phyloP scores from a whole-genome alignment of 2,797 vertebrate genomes.

The Phrynocephalus forsythii region DNA sequence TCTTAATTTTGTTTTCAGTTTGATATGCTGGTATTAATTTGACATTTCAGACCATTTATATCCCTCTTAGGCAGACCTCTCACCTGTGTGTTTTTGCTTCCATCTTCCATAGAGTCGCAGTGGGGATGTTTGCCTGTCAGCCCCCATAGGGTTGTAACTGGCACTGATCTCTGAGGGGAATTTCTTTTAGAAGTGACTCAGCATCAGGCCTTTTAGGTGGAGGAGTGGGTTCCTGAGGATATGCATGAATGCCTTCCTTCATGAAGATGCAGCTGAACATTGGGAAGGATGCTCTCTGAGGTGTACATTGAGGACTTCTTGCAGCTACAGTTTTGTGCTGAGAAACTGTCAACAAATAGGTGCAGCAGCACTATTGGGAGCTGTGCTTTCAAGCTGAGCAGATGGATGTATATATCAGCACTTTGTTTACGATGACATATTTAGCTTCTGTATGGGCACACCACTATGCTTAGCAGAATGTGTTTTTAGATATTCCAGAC shows the following conservation, averaged over 20 bases:
- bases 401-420: not conserved
- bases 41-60: conserved; percentile 69
- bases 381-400: conserved; percentile 42
- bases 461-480: not conserved
- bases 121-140: conserved; percentile 25
- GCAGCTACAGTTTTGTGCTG: conserved; percentile 14
- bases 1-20: conserved; percentile 62
- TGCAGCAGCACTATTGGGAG: conserved; percentile 37
- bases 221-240: conserved; percentile 27
- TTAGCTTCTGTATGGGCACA: not conserved
- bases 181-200: conserved; percentile 12
- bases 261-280: conserved; percentile 3
- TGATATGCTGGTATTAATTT: conserved; percentile 67
- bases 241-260: not conserved
- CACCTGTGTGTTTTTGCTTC: conserved; percentile 56
- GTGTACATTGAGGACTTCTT: conserved; percentile 21
- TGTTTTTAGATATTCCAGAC: not conserved
- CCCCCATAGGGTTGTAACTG: conserved; percentile 1
- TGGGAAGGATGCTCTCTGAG: conserved; percentile 38
- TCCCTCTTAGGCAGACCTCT: conserved; percentile 59
- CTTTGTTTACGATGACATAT: not conserved
- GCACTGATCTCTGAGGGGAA: not conserved
- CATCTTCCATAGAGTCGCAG: conserved; percentile 51
- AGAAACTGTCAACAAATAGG: conserved; percentile 51
- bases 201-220: not conserved